phyloP scores from a whole-genome alignment of 2,113 vertebrate genomes.

The Poecile atricapillus region DNA sequence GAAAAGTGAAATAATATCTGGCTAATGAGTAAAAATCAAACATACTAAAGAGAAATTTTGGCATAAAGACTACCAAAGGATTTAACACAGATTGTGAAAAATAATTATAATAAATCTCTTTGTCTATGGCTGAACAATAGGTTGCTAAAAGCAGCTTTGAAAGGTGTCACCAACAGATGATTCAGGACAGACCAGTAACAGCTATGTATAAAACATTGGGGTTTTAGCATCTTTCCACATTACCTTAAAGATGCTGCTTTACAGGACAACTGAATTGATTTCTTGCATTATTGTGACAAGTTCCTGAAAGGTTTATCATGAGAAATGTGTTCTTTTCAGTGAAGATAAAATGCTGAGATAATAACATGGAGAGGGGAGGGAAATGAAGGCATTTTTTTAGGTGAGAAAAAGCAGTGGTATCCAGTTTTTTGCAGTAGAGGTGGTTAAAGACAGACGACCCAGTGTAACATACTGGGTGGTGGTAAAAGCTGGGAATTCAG shows the following conservation, averaged over 20 bases:
- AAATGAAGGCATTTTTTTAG: background rate
- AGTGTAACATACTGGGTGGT: background rate
- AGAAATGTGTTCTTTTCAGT: background rate
- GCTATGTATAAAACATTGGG: background rate
- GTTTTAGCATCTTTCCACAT: background rate
- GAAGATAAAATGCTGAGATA: background rate
- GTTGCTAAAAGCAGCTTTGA: background rate
- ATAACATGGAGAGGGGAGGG: fast-evolving
- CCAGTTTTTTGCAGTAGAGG: background rate
- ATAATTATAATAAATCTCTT: background rate
- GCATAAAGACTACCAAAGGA: background rate
- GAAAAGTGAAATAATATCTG: background rate
- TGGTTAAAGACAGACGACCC: background rate
- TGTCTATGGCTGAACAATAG: background rate
- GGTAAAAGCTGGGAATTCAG: background rate
- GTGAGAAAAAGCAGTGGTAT: background rate
- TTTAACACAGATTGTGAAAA: background rate
- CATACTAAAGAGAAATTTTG: background rate
- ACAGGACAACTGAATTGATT: background rate
- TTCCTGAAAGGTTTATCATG: background rate
- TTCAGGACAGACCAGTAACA: background rate
- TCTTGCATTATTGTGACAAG: background rate
- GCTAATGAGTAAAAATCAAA: background rate
- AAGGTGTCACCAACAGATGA: background rate
- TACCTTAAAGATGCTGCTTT: background rate